phyloP scores from a whole-genome alignment of 2,113 vertebrate species.

The Laticauda laticaudata region DNA sequence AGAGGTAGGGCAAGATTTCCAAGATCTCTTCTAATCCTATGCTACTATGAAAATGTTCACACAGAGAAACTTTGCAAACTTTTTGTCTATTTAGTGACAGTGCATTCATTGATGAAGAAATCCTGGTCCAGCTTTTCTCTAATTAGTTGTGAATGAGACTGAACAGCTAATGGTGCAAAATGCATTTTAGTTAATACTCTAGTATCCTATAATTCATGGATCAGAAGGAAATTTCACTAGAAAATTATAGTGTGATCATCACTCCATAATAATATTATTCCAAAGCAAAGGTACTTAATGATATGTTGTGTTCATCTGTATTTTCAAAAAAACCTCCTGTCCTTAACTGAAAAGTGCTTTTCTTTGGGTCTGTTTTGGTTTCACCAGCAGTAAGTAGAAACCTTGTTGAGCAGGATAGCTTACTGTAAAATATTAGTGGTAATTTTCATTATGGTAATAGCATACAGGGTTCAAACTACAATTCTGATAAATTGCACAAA shows the following conservation, averaged over 20 bases:
- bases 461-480: not conserved
- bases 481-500: not conserved
- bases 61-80: not conserved
- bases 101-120: not conserved
- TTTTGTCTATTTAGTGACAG: no score
- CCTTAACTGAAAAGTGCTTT: not conserved
- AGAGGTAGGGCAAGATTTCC: not conserved
- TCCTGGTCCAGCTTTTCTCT: constrained; percentile 3
- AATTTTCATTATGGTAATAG: constrained; percentile 17
- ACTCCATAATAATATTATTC: not conserved
- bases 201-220: not conserved
- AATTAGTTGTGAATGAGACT: not conserved
- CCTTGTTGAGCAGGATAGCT: not conserved
- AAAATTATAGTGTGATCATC: not conserved
- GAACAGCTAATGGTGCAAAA: not conserved
- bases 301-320: not conserved
- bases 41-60: not conserved
- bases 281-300: not conserved
- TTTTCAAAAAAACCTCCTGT: not conserved
- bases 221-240: not conserved
- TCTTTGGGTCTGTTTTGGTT: not conserved
- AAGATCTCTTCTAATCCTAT: not conserved
- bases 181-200: not conserved
- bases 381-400: not conserved
- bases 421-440: not conserved